Conservation (phyloP, 2,113 vertebrate genomes). For the Lycaon pictus region DNA sequence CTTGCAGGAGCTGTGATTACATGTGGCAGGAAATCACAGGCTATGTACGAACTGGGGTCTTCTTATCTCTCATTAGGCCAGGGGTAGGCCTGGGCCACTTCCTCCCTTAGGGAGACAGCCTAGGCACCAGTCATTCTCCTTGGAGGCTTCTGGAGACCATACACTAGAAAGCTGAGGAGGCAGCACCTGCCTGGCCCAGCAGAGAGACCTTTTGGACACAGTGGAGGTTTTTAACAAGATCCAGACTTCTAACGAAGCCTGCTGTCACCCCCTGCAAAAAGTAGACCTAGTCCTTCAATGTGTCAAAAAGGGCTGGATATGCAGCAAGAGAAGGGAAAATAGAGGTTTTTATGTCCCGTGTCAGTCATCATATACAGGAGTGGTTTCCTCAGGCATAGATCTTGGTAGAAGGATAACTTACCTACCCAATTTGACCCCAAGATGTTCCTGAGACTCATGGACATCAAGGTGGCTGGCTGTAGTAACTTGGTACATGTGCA, state of each 20-base stretch:
- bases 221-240: not conserved
- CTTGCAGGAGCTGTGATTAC: not conserved
- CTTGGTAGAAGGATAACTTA: not conserved
- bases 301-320: not conserved
- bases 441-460: not conserved
- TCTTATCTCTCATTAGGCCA: not conserved
- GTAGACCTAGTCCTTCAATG: not conserved
- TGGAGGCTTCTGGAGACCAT: not conserved
- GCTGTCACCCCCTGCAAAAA: not conserved
- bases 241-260: constrained; percentile 32
- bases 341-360: not conserved
- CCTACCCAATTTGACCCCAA: not conserved
- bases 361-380: not conserved
- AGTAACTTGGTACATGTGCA: not conserved
- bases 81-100: not conserved
- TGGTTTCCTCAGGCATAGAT: constrained; percentile 10
- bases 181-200: not conserved
- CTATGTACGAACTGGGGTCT: not conserved
- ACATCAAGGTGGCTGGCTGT: not conserved
- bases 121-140: not conserved
- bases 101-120: not conserved
- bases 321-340: not conserved
- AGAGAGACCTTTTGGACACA: not conserved
- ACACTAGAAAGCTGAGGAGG: not conserved
- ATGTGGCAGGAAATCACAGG: not conserved